Base-by-base conservation (phyloP, 2,888 invertebrate species). In the Xestia sexstrigata region DNA sequence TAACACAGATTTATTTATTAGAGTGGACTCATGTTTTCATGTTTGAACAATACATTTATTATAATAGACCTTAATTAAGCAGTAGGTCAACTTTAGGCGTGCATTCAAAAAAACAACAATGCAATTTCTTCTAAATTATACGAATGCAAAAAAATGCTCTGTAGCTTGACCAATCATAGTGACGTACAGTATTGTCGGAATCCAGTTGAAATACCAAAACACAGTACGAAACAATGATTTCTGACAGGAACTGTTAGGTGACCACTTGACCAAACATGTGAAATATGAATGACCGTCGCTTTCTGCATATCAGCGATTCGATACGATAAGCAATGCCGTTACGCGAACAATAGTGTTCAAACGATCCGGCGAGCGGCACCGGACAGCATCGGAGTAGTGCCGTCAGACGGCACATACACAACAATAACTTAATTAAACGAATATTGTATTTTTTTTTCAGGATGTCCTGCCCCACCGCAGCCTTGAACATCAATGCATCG, bases 401-500 rank as follows among this genome's bases (percentile, higher is more conserved):
- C 60, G 55, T 20, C 62, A 49, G 15, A 79, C 79, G 70, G 76
- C 69, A 85, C 35, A 35, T 35, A 35, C 35, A 35, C 87, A 77
- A 90, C 87, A 90, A 91, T 87, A 72, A 73, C 79, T 74, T 84
- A 86, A 90, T 89, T 88, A 89, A 90, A 82, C 78, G 39, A 65
- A 35, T 62, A n/a, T 42, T 69, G 69, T 81, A 83, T 78, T 90
- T 85, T 78, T n/a, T 86, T 86, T 93, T 60, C 95, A 97, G 97
- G 95, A 93, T 97, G 97, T 92, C 97, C 97, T 80, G 96, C 97
- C 0, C 93, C 95, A 45, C 93, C 94, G 66, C 91, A 93, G 79
- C 88, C 93, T 70, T 95, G 93, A 95, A 92, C 70, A 8, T 67
- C 67, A 62, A 52, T 39, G 72, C 81, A 74, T 78, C 70, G 52